Evolutionary conservation across 2,888 invertebrate species (phyloP).

Genomic region (Alsophila aescularia): DNA sequence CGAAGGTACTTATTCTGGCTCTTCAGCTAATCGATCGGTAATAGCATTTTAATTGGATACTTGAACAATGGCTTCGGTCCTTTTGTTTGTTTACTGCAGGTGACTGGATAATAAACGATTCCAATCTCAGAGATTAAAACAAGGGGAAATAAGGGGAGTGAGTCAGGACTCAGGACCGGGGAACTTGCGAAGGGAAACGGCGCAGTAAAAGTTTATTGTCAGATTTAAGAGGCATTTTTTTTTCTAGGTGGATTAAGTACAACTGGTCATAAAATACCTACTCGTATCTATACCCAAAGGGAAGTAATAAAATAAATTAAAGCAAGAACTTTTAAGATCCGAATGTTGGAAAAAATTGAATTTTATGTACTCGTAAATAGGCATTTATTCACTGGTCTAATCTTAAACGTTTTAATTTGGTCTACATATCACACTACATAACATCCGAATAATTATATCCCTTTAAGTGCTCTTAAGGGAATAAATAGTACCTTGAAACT

Average conservation of each 20-base stretch:
- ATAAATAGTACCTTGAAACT: too few species aligned
- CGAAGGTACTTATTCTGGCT: too few species aligned
- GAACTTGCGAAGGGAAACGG: background rate
- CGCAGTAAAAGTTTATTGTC: constrained; percentile 14
- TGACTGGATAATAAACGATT: constrained; percentile 15
- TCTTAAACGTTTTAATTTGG: too few species aligned
- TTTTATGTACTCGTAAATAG: too few species aligned
- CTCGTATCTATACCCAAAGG: too few species aligned
- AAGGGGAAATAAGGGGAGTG: background rate
- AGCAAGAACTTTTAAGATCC: too few species aligned
- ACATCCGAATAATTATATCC: too few species aligned
- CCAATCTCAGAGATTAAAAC: constrained; percentile 14
- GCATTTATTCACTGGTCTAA: too few species aligned
- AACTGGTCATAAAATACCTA: background rate
- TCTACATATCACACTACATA: too few species aligned
- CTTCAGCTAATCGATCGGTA: constrained; percentile 36
- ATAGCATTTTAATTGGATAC: constrained; percentile 41
- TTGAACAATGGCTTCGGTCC: constrained; percentile 30
- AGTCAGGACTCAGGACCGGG: too few species aligned
- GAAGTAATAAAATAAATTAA: background rate
- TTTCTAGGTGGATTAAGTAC: background rate
- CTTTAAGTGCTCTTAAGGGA: too few species aligned
- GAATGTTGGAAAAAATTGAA: too few species aligned
- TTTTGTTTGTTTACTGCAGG: constrained; percentile 20
- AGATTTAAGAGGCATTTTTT: constrained; percentile 10